phyloP scores from a whole-genome alignment of 2,113 vertebrate genomes.

The Rhea pennata region DNA sequence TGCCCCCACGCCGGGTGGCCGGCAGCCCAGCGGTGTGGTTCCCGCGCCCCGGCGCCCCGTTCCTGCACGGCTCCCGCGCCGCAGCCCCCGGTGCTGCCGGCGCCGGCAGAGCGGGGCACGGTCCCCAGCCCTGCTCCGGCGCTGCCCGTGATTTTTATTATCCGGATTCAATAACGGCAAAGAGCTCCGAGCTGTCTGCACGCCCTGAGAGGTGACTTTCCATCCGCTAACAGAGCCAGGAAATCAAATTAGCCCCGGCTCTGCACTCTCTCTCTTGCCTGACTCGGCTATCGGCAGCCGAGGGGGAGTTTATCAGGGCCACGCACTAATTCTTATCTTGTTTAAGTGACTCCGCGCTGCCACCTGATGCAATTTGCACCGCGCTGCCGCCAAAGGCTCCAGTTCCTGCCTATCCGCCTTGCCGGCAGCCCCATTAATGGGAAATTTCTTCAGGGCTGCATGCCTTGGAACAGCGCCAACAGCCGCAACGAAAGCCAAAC shows the following conservation, averaged over 20 bases:
- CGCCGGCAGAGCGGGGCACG: neutral
- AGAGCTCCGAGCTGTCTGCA: slow-evolving; percentile 32
- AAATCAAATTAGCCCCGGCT: slow-evolving; percentile 81
- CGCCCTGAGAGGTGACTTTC: slow-evolving; percentile 67
- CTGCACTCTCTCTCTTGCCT: slow-evolving; percentile 68
- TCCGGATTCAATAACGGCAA: slow-evolving; percentile 55
- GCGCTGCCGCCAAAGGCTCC: slow-evolving; percentile 7
- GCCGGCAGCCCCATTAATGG: slow-evolving; percentile 58
- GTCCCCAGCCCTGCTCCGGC: neutral
- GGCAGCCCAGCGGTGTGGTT: neutral
- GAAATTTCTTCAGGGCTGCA: slow-evolving; percentile 31
- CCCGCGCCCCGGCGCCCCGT: no score
- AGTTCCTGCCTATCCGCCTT: neutral
- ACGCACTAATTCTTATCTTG: slow-evolving; percentile 70
- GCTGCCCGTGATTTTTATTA: slow-evolving; percentile 64
- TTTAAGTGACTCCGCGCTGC: slow-evolving; percentile 77
- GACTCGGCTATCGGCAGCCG: slow-evolving; percentile 66
- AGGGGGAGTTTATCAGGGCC: slow-evolving; percentile 71
- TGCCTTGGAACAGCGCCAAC: neutral
- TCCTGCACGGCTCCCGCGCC: neutral
- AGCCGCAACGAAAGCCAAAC: neutral
- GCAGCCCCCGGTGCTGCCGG: neutral
- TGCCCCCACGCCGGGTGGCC: neutral
- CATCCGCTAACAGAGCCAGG: slow-evolving; percentile 62
- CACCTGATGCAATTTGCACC: slow-evolving; percentile 72